Base-by-base conservation (phyloP, 2,797 vertebrate genomes). In the Buceros bicornis region DNA sequence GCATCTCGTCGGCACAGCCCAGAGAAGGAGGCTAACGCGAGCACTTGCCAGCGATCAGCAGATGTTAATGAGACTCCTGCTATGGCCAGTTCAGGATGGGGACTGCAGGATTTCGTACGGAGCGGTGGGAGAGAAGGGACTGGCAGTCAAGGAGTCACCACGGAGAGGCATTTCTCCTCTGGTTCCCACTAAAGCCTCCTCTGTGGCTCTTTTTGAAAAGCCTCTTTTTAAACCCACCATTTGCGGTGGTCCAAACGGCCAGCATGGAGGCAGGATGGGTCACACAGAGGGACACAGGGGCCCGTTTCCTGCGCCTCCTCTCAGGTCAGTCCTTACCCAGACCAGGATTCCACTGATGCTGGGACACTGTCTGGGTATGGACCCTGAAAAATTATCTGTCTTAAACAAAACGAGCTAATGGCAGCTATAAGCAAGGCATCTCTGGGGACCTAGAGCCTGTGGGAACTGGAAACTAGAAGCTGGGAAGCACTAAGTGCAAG, bases 1-100 rank as follows among this genome's bases (percentile, higher is more conserved):
- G 86, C 74, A 85, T 89, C 88, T 91, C 80, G 60, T 80, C 88
- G 89, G 81, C 43, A 40, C 26, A 62, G 67, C 76, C 70, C 40
- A 3, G 13, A 67, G 86, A 85, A 85, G 47, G 31, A 70, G 24
- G 7, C 58, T 67, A 37, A 82, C 24, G 37, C 7, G 3, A 84
- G 51, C 79, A 28, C 54, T 82, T 79, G 64, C 79, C 50, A 58
- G 87, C 61, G n/a, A 69, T 87, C 89, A 95, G 50, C 69, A 89
- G 1, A 11, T 89, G 71, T 54, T 96, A 89, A 92, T 47, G 71
- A 82, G 69, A 3, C 57, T 67, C 76, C 79, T 64, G 79, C 42
- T 43, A 57, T 4, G 48, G 83, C 54, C 90, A 64, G 81, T 4
- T 72, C 40, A 9, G 81, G 73, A 66, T 54, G 60, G 84, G 60